Base-by-base conservation (phyloP, 2,797 vertebrate genomes). In the Hemibagrus guttatus region DNA sequence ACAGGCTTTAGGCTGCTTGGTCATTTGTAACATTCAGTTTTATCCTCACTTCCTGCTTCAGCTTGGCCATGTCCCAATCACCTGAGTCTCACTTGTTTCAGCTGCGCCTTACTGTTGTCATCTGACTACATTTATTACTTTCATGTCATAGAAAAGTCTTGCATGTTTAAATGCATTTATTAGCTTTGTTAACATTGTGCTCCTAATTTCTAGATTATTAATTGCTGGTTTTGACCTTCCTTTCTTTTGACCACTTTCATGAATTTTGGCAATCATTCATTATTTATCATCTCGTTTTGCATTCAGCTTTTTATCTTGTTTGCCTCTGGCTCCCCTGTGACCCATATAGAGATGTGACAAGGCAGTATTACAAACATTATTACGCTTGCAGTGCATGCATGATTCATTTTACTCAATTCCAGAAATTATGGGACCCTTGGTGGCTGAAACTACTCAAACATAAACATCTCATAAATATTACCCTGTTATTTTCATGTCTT, bases 291-390 rank as follows among this genome's bases (percentile, higher is more conserved):
- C 61, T 82, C 12, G 5, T 82, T 82, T 31, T 54, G 61, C 80
- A 63, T 61, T 42, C 3, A 3, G 2, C 21, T 63, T 31, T 81
- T 23, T 63, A 61, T n/a, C 35, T 61, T n/a, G 17, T 82, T 1
- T 82, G 63, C 42, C n/a, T 82, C 81, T 7, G n/a, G 42, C 81
- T 54, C 81, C 81, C 81, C n/a, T 31, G 63, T 68, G 81, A 68
- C 68, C n/a, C 81, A 35, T 54, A 68, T 17, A 26, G 63, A 81
- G 61, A 82, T 54, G 46, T 66, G 61, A 31, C 61, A 82, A 35
- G 46, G n/a, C 11, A 17, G 12, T 82, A 66, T 82, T 66, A 82
- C 81, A 54, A 54, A 68, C 28, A 68, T 66, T 82, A 82, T 81
- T 66, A 82, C 1, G n/a, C 21, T 68, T 35, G n/a, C n/a, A 66